Conservation (phyloP, 2,113 vertebrate genomes). For the Cebus imitator region DNA sequence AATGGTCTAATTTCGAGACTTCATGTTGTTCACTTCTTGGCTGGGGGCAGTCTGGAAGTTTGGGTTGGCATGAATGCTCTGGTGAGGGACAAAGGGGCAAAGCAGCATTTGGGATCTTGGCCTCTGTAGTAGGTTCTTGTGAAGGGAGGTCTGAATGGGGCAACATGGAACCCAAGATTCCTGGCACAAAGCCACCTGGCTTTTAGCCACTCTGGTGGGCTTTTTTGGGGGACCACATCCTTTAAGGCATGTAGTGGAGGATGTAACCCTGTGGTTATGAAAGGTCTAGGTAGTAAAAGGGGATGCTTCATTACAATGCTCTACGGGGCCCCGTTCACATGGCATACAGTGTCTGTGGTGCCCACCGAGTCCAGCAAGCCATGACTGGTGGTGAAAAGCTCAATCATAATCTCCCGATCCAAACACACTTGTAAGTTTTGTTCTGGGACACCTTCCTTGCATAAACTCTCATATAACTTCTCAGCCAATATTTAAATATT, state of each 20-base stretch:
- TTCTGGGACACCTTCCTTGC: neutral
- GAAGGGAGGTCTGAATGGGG: neutral
- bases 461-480: neutral
- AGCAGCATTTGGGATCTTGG: neutral
- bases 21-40: neutral
- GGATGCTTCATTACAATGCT: neutral
- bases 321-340: neutral
- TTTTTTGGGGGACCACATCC: too few species aligned
- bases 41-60: neutral
- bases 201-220: too few species aligned
- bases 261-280: neutral
- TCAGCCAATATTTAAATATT: neutral
- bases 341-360: rapidly evolving
- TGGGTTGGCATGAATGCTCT: neutral
- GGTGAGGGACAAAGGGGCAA: neutral
- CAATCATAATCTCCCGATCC: neutral
- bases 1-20: too few species aligned
- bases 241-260: neutral
- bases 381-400: neutral
- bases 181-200: neutral
- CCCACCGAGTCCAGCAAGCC: neutral
- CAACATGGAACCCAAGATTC: neutral
- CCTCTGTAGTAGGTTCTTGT: neutral
- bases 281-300: neutral
- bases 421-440: neutral